Evolutionary conservation across 2,797 vertebrate genomes (phyloP), one percentile per base, ranked within the genome.

Genomic region (Rhyacichthys aspro): DNA sequence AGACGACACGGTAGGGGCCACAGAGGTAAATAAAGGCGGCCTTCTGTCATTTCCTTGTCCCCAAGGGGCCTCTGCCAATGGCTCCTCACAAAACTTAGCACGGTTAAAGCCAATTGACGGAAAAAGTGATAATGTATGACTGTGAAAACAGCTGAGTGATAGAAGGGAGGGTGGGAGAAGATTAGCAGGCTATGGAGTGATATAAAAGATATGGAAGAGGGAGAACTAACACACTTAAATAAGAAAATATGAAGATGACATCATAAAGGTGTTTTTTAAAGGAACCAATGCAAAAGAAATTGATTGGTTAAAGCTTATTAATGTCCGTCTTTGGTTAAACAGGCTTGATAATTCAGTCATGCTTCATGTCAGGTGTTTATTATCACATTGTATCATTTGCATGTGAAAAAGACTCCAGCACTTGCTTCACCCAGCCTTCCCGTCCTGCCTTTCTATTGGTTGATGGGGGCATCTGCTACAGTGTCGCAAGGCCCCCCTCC

Each of bases 1-100:
- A 93, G 95, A 98, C 97, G 96, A 98, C 96, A 98, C 62, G 88
- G 93, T 92, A 91, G 93, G 87, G 93, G 88, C 86, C 84, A 73
- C 87, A 78, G 94, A 96, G 94, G 96, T 96, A 98, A 98, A 98
- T 95, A 96, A 94, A 92, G 90, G 84, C 88, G 81, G 90, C 95
- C 96, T 97, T 97, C 96, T 98, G 97, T 94, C 93, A 94, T 92
- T 94, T 93, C 92, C 93, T 93, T 7, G 74, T 88, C 83, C 94
- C 86, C 81, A 16, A 17, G 80, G 93, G 93, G 81, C 78, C 74
- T 47, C 73, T 50, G 47, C 63, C 58, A 23, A 81, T 86, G 86
- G 89, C 70, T 82, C 63, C 66, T 42, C 45, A 69, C 81, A 82
- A 88, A 85, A 90, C 86, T 88, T 87, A 87, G 86, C 74, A 63